A percentile compares a stretch with the other conserved stretches of the same genome.
phyloP scores from a whole-genome alignment of 2,113 vertebrate species.

The Hypanus sabinus region DNA sequence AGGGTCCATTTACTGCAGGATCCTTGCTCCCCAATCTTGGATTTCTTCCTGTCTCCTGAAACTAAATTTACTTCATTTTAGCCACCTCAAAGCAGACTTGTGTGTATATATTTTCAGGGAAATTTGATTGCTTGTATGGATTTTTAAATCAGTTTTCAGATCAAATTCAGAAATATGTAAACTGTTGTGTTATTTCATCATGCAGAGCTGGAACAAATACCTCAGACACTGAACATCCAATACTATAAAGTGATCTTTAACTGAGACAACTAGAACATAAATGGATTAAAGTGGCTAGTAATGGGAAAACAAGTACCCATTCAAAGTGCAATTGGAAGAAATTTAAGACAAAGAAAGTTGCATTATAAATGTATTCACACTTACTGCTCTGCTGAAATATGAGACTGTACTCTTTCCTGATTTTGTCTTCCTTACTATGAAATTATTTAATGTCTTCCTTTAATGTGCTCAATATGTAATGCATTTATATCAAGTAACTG shows the following conservation, averaged over 20 bases:
- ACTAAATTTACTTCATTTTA: conserved; percentile 82
- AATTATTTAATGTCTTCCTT: conserved; percentile 73
- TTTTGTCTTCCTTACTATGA: conserved; percentile 85
- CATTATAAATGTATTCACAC: conserved; percentile 92
- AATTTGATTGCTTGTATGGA: conserved; percentile 81
- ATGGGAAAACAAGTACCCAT: conserved; percentile 81
- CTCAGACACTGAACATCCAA: conserved; percentile 60
- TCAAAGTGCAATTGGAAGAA: conserved; percentile 79
- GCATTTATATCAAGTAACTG: conserved; percentile 73
- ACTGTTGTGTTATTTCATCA: conserved; percentile 75
- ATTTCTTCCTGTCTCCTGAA: conserved; percentile 79
- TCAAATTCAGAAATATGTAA: conserved; percentile 83
- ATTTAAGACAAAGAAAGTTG: conserved; percentile 86
- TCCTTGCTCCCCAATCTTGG: conserved; percentile 64
- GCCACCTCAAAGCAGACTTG: conserved; percentile 79
- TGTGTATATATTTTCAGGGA: conserved; percentile 86
- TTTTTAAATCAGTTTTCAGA: conserved; percentile 83
- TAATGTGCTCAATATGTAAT: conserved; percentile 77
- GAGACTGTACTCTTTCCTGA: conserved; percentile 82
- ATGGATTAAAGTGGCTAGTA: conserved; percentile 84
- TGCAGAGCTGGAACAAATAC: conserved; percentile 57
- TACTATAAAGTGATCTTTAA: conserved; percentile 74
- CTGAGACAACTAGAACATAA: conserved; percentile 70
- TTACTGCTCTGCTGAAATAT: conserved; percentile 78
- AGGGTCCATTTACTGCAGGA: conserved; percentile 67